A percentile compares a stretch with the other conserved stretches of the same genome.
Evolutionary conservation across 2,797 vertebrate species (phyloP).

Genomic region (Malurus splendens): DNA sequence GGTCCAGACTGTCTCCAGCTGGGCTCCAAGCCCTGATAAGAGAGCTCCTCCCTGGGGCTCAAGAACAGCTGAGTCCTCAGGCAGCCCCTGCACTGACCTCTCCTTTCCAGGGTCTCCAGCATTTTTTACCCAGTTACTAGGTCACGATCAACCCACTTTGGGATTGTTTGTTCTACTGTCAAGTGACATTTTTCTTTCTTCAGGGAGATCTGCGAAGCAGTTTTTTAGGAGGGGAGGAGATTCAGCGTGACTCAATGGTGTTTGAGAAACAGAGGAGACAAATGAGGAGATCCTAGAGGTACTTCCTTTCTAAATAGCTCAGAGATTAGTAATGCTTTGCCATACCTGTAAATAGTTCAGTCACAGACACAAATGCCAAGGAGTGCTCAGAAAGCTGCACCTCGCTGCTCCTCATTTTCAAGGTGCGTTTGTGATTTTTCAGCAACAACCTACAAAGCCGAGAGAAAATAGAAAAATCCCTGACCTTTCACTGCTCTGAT

Average conservation of each 20-base stretch:
- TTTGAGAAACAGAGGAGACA: slow-evolving; percentile 42
- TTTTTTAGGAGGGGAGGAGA: slow-evolving; percentile 23
- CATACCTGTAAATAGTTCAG: slow-evolving; percentile 30
- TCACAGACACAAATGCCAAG: background rate
- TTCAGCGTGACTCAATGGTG: background rate
- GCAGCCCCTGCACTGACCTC: background rate
- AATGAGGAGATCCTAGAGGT: slow-evolving; percentile 49
- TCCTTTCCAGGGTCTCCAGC: background rate
- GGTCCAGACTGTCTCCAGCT: slow-evolving; percentile 29
- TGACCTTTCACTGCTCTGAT: slow-evolving; percentile 62
- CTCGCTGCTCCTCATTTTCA: background rate
- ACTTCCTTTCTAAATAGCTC: slow-evolving; percentile 55
- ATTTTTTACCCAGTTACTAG: slow-evolving; percentile 9
- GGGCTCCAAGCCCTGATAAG: slow-evolving; percentile 29
- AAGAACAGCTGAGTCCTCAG: background rate
- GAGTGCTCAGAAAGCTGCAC: background rate
- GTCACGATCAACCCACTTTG: background rate
- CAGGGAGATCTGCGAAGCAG: background rate
- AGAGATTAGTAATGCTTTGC: slow-evolving; percentile 46
- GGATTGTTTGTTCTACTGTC: background rate
- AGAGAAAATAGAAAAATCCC: slow-evolving; percentile 55
- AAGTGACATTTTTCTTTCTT: background rate
- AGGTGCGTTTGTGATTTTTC: background rate
- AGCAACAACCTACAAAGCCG: slow-evolving; percentile 16
- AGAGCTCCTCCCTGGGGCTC: background rate